Conservation (phyloP, 2,888 invertebrate genomes). For the Oscheius onirici region DNA sequence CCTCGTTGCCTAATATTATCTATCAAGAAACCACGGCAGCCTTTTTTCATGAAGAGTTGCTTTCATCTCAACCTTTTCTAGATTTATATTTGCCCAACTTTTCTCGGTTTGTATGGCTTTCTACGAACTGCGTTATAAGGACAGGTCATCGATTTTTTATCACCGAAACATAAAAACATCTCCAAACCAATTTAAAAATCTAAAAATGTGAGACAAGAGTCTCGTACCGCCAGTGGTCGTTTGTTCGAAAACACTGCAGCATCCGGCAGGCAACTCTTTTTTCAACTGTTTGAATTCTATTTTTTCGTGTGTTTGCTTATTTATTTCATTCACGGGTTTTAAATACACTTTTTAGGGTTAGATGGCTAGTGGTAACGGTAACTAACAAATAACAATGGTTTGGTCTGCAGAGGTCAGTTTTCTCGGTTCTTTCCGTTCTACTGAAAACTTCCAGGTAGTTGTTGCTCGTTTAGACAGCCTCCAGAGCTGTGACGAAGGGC, state of each 20-base stretch:
- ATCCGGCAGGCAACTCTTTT: background rate
- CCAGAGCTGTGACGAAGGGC: background rate
- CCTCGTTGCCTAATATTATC: too few species aligned
- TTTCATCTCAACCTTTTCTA: too few species aligned
- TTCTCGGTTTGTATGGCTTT: too few species aligned
- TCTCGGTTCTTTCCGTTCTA: background rate
- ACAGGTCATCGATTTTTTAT: too few species aligned
- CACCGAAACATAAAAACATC: too few species aligned
- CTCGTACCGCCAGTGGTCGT: background rate
- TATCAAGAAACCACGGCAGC: too few species aligned
- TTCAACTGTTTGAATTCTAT: slow-evolving; percentile 3
- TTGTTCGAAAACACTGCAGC: background rate
- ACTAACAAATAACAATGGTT: background rate
- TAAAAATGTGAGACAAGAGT: background rate
- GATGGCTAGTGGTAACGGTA: background rate
- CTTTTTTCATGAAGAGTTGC: too few species aligned
- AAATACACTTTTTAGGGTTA: background rate
- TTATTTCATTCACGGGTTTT: background rate
- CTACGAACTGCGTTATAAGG: too few species aligned
- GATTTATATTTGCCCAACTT: too few species aligned
- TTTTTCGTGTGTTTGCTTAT: background rate
- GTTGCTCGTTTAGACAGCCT: background rate
- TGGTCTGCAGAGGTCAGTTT: background rate
- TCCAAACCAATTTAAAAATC: too few species aligned
- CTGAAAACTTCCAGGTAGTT: background rate